Conservation (phyloP, 2,797 vertebrate species). For the Enteromius afrohamiltoni region DNA sequence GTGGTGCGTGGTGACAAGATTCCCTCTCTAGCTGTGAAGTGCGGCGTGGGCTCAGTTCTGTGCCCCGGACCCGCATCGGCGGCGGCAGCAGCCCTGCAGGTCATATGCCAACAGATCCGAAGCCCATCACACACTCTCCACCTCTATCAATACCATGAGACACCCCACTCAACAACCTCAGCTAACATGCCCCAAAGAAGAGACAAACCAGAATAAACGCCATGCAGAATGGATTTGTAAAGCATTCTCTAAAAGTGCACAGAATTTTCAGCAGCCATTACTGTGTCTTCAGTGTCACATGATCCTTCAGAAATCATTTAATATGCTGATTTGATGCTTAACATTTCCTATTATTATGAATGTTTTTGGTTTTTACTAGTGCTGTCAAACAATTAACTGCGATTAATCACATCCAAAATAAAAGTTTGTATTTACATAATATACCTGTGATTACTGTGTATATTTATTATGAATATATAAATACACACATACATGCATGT, state of each 20-base stretch:
- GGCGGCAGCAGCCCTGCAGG: slow-evolving; percentile 52
- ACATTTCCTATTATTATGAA: not conserved
- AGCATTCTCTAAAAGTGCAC: not conserved
- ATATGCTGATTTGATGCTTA: not conserved
- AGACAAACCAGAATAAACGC: not conserved
- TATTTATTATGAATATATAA: too few relatives aligned
- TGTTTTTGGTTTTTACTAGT: not conserved
- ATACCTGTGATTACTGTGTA: too few relatives aligned
- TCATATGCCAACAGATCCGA: slow-evolving; percentile 57
- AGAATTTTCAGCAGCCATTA: not conserved
- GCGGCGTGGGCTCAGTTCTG: slow-evolving; percentile 61
- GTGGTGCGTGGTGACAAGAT: slow-evolving; percentile 69
- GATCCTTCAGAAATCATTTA: not conserved
- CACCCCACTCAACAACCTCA: slow-evolving; percentile 8
- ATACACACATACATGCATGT: too few relatives aligned
- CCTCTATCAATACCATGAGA: slow-evolving; percentile 37
- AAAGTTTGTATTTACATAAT: too few relatives aligned
- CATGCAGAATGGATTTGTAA: not conserved
- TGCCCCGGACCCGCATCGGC: slow-evolving; percentile 48
- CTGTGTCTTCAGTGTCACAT: not conserved
- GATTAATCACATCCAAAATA: too few relatives aligned
- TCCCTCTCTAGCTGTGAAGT: slow-evolving; percentile 70
- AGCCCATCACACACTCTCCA: slow-evolving; percentile 38
- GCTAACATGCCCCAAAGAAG: not conserved
- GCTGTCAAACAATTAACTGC: too few relatives aligned